phyloP scores from a whole-genome alignment of 2,113 vertebrate species.

The Neolamprologus modestus region DNA sequence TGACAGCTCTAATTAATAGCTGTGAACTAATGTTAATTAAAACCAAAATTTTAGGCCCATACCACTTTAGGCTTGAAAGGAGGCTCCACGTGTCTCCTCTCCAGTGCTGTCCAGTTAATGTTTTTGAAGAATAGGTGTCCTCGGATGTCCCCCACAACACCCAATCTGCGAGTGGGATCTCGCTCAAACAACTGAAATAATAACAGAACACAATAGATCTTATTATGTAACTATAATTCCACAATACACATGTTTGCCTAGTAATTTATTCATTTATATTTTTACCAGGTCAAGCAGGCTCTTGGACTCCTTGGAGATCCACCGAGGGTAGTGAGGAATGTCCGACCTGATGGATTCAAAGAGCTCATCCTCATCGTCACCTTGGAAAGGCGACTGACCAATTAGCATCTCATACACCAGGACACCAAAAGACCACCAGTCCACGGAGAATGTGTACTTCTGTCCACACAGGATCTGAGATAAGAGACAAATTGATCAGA shows the following conservation, averaged over 20 bases:
- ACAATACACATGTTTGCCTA: not conserved
- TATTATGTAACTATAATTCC: not conserved
- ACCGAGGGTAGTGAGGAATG: slow-evolving; percentile 87
- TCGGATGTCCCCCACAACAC: slow-evolving; percentile 83
- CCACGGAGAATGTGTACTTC: slow-evolving; percentile 92
- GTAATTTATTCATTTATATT: not conserved
- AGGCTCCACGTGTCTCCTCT: slow-evolving; percentile 80
- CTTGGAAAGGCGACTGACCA: slow-evolving; percentile 96
- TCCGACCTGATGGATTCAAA: slow-evolving; percentile 94
- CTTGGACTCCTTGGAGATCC: slow-evolving; percentile 90
- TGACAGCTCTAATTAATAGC: not conserved
- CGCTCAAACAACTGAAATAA: slow-evolving; percentile 86
- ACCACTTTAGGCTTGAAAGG: slow-evolving; percentile 98
- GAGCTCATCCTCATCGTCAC: slow-evolving; percentile 93
- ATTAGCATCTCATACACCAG: slow-evolving; percentile 97
- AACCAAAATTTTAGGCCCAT: slow-evolving; percentile 2
- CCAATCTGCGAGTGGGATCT: slow-evolving; percentile 81
- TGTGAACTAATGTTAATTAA: not conserved
- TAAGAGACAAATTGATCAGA: not conserved
- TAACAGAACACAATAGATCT: not conserved
- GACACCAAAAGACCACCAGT: slow-evolving; percentile 99
- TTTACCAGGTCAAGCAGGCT: slow-evolving; percentile 83
- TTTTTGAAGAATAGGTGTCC: slow-evolving; percentile 86
- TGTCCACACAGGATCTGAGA: slow-evolving; percentile 86
- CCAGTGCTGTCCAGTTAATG: slow-evolving; percentile 84